Base-by-base conservation (phyloP, 1,140 invertebrate genomes). In the Anastrepha ludens region DNA sequence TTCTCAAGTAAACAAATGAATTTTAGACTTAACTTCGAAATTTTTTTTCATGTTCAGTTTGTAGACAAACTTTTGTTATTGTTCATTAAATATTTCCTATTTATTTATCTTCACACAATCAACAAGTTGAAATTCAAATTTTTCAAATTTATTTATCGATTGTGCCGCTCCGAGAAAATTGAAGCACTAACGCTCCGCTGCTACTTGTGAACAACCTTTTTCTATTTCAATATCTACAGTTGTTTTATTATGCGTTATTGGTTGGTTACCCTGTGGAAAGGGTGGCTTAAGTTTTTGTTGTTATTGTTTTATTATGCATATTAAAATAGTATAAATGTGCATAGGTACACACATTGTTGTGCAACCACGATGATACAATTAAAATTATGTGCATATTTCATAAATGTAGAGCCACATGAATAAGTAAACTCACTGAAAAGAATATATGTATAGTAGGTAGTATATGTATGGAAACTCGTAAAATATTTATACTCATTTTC, bases 91-190 rank as follows among this genome's bases (percentile, higher is more conserved):
- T 29, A 0, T 29, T 29, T 29, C 29, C 29, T 29, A 55, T 55
- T 55, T 55, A 55, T 55, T 11, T 0, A 55, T 6, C 50, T 55
- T 8, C 11, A 50, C 55, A 58, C 3, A 59, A 85, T 85, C 81
- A 85, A 85, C 81, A 59, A 20, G 81, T 85, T n/a, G n/a, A 85
- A 59, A 85, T 55, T 13, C 50, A 85, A 59, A 58, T 85, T 58
- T 85, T 85, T 85, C n/a, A 55, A 17, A 55, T 55, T 55, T 58
- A 85, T 60, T 58, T 85, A 85, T 85, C 7, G 74, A 55, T 4
- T 11, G n/a, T 13, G 11, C 6, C 8, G 7, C 55, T 13, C 13
- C 7, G 55, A 29, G 7, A 67, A 67, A 39, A 67, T 67, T 41
- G 2, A 67, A 67, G 20, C 65, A 11, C 8, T 70, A 29, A 17